phyloP scores from a whole-genome alignment of 2,113 vertebrate species.

The Ariopsis seemanni region DNA sequence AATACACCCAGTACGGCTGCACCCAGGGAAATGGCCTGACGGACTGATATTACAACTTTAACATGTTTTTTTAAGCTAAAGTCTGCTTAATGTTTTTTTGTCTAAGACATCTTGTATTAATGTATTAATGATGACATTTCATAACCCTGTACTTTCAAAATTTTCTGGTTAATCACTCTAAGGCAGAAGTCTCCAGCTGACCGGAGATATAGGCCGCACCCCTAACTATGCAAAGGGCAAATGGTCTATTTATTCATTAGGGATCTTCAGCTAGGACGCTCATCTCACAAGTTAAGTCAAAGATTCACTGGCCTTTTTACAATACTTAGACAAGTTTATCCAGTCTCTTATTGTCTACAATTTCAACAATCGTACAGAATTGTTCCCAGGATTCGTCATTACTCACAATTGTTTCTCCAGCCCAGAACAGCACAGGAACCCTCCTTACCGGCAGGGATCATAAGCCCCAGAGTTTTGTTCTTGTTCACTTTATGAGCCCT shows the following conservation, averaged over 20 bases:
- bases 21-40: too few species aligned
- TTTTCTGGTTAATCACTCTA: too few species aligned
- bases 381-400: background rate
- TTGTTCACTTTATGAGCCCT: background rate
- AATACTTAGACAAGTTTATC: background rate
- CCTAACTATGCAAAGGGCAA: background rate
- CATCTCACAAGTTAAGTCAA: background rate
- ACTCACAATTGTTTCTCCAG: background rate
- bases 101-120: too few species aligned
- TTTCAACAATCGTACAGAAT: background rate
- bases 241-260: background rate
- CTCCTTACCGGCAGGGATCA: background rate
- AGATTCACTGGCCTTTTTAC: background rate
- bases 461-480: background rate
- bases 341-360: background rate
- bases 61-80: too few species aligned
- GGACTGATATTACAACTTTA: too few species aligned
- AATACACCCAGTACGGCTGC: too few species aligned
- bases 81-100: too few species aligned
- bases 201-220: background rate
- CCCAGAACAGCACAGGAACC: background rate
- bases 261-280: background rate
- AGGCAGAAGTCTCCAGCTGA: background rate
- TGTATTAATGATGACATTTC: too few species aligned
- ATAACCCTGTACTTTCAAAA: too few species aligned